These are phyloP conservation scores for Otolemur crassicaudatus DNA, from an alignment of 2,797 vertebrate genomes.

Conservation along the genomic window DNA sequence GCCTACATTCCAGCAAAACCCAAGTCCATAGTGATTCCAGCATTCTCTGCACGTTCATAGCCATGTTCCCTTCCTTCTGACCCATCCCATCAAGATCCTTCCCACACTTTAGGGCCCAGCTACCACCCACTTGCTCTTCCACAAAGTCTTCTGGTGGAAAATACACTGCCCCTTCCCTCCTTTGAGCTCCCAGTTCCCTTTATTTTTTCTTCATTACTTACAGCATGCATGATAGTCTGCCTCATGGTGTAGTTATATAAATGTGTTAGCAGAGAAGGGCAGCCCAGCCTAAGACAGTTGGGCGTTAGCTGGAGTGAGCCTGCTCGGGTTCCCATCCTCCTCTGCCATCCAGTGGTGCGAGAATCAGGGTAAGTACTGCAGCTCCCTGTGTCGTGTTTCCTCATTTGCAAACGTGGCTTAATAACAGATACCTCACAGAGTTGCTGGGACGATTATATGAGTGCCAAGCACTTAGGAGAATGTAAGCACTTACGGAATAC, in stretches of 20 bases:
- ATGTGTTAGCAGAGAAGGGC: neutral
- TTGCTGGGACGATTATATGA: neutral
- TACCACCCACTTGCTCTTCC: neutral
- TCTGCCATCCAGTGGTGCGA: neutral
- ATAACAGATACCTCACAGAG: neutral
- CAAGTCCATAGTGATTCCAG: neutral
- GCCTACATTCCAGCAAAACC: neutral
- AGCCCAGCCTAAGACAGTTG: accelerated
- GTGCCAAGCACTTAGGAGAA: neutral
- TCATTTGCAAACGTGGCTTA: neutral
- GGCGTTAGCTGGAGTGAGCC: neutral
- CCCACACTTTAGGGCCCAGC: neutral
- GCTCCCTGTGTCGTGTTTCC: neutral
- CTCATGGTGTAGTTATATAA: neutral
- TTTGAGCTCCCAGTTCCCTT: neutral
- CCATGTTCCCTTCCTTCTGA: neutral
- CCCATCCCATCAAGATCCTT: neutral
- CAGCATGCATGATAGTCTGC: neutral
- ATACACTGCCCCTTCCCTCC: neutral
- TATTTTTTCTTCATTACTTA: neutral
- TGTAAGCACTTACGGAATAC: neutral
- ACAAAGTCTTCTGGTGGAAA: neutral
- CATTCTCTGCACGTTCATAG: accelerated
- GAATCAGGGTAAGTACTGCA: neutral
- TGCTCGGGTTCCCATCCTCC: no score